phyloP scores from a whole-genome alignment of 2,113 vertebrate genomes.

The Cephalopterus ornatus region DNA sequence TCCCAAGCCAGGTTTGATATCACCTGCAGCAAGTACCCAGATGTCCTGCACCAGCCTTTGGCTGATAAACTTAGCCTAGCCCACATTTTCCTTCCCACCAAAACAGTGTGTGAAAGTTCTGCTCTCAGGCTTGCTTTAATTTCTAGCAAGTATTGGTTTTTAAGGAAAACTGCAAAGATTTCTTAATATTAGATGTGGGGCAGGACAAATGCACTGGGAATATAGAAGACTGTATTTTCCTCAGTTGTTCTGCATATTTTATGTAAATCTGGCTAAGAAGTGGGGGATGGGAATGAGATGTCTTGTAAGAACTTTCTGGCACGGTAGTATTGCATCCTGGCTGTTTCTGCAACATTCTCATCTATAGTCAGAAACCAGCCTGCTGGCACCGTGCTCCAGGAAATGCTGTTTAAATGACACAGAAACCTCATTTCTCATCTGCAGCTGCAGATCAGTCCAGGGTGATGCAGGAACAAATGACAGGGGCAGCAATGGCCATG shows the following conservation, averaged over 20 bases:
- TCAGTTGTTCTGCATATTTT: neutral
- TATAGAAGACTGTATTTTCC: neutral
- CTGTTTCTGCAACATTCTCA: neutral
- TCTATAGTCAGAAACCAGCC: neutral
- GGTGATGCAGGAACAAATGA: slow-evolving; percentile 99
- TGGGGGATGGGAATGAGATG: neutral
- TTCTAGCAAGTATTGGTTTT: neutral
- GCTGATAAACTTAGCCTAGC: neutral
- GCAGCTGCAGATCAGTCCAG: slow-evolving; percentile 95
- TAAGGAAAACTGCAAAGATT: neutral
- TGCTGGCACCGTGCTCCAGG: neutral
- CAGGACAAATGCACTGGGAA: neutral
- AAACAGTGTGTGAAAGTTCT: neutral
- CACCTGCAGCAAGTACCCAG: neutral
- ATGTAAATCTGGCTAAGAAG: neutral
- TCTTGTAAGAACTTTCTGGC: neutral
- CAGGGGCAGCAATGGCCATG: slow-evolving; percentile 98
- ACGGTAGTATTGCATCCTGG: neutral
- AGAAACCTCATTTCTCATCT: neutral
- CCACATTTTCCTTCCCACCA: neutral
- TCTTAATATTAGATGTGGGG: neutral
- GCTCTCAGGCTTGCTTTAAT: neutral
- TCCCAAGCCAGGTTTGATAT: neutral
- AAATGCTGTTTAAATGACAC: neutral
- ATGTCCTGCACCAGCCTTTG: neutral